Base-by-base conservation (phyloP, 2,888 invertebrate genomes). In the Saturnia pavonia region DNA sequence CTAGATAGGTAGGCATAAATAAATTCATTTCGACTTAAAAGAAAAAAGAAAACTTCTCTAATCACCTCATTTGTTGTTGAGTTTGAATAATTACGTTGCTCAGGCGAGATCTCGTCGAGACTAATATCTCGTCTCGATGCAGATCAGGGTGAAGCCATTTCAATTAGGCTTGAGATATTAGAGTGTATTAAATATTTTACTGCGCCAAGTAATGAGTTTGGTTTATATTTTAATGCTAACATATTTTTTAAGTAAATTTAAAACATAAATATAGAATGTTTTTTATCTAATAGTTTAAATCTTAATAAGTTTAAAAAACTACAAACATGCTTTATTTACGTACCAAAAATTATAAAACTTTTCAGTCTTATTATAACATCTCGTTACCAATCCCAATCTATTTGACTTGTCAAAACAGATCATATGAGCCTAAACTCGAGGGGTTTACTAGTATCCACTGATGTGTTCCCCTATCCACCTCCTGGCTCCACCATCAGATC, bases 41-140 rank as follows among this genome's bases (percentile, higher is more conserved):
- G 73, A 74, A 45, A 72, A 69, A 69, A 71, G 48, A 70, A 27
- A n/a, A 57, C 70, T 73, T 71, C 60, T 34, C 73, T 71, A 75
- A 72, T 72, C 72, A 51, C 67, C 70, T 70, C 74, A 74, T 73
- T 75, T 73, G 74, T 75, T 71, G 67, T 66, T 43, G 57, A 69
- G 71, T 72, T 73, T 73, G 70, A 73, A 51, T 72, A 72, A 74
- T 73, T 57, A 71, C 22, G 68, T 67, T 68, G 27, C 69, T 70
- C 73, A 68, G 70, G 63, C 51, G 68, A 60, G 57, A 69, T 68
- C 63, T 54, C 72, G 71, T 71, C 69, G 66, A 57, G 65, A 63
- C 69, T 73, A 72, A 74, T 73, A 68, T 48, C 27, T 68, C 67
- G 19, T n/a, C 67, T 70, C 27, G 45, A 70, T 63, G 70, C 16